Evolutionary conservation across 1,140 invertebrate genomes (phyloP).

Genomic region (Lycorma delicatula): DNA sequence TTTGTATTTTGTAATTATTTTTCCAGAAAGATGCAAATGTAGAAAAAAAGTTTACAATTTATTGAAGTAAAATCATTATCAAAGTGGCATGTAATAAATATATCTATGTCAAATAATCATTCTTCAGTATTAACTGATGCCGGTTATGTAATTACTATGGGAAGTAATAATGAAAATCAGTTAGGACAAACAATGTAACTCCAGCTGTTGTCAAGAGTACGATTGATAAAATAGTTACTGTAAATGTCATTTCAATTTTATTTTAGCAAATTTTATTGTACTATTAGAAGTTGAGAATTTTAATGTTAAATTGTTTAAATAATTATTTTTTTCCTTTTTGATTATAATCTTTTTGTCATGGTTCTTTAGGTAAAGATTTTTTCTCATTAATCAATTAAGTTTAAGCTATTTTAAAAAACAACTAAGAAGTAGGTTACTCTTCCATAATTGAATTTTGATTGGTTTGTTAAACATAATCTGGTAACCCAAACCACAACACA

Average conservation of each 20-base stretch:
- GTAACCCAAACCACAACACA: too few species aligned
- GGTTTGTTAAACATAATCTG: too few species aligned
- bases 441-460: too few species aligned
- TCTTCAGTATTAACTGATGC: slow-evolving; percentile 52
- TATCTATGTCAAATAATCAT: slow-evolving; percentile 49
- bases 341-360: too few species aligned
- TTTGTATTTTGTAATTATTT: too few species aligned
- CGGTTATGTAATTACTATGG: slow-evolving; percentile 58
- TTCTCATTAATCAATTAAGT: too few species aligned
- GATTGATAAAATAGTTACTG: slow-evolving; percentile 44
- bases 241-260: slow-evolving; percentile 27
- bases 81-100: slow-evolving; percentile 40
- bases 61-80: slow-evolving; percentile 17
- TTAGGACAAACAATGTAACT: slow-evolving; percentile 43
- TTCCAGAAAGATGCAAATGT: background rate
- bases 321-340: too few species aligned
- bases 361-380: too few species aligned
- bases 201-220: slow-evolving; percentile 48
- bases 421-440: too few species aligned
- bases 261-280: slow-evolving; percentile 9
- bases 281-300: background rate
- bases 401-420: too few species aligned
- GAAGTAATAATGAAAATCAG: slow-evolving; percentile 51
- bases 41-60: slow-evolving; percentile 14
- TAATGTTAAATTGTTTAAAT: too few species aligned